Percentiles rank a stretch among this genome's conserved stretches.
These are phyloP conservation scores for Lutjanus campechanus DNA, from an alignment of 2,797 vertebrate species.

Conservation along the genomic window DNA sequence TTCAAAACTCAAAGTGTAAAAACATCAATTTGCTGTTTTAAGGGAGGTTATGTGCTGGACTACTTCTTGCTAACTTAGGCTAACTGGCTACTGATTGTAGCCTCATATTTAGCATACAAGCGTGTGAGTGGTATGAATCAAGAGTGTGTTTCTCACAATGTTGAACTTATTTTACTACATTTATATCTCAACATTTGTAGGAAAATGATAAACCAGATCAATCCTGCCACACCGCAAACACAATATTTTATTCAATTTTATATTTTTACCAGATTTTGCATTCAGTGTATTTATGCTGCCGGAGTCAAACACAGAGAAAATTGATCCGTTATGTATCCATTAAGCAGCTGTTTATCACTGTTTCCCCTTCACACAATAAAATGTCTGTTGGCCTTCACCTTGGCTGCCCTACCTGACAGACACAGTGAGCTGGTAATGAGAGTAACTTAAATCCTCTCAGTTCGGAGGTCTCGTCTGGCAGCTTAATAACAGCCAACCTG, in stretches of 20 bases:
- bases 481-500: constrained; percentile 82
- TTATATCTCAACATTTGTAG: neutral
- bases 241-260: neutral
- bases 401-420: constrained; percentile 60
- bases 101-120: neutral
- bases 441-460: constrained; percentile 69
- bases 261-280: constrained; percentile 26
- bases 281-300: neutral
- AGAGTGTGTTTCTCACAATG: neutral
- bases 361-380: constrained; percentile 1
- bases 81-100: neutral
- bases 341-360: constrained; percentile 28
- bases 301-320: constrained; percentile 50
- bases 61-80: neutral
- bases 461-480: constrained; percentile 68
- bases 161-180: too few relatives aligned
- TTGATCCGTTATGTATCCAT: neutral
- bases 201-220: constrained; percentile 22
- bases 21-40: neutral
- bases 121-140: neutral
- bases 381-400: constrained; percentile 56
- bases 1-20: neutral
- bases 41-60: neutral
- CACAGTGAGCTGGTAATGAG: constrained; percentile 57
- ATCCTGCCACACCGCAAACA: neutral